phyloP scores from a whole-genome alignment of 2,888 invertebrate genomes.

The Drosophila anomelani region DNA sequence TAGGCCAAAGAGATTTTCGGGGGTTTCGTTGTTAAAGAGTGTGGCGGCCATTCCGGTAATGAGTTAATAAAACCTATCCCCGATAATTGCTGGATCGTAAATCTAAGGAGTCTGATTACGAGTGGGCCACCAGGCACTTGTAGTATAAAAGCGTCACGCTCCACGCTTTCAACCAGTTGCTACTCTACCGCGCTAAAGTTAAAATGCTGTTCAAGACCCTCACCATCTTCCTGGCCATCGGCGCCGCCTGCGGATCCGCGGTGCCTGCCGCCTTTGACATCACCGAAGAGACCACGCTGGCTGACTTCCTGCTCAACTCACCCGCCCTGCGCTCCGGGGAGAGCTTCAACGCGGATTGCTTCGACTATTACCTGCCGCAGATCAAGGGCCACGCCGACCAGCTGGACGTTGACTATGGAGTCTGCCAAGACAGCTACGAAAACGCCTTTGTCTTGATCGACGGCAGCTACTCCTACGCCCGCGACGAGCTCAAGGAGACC shows the following conservation, averaged over 20 bases:
- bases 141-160: neutral
- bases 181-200: neutral
- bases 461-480: slow-evolving; percentile 6
- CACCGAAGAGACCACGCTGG: slow-evolving; percentile 7
- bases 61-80: neutral
- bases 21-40: neutral
- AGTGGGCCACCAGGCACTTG: neutral
- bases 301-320: slow-evolving; percentile 5
- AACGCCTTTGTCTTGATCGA: slow-evolving; percentile 1
- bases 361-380: slow-evolving; percentile 5
- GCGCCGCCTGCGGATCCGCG: neutral
- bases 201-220: slow-evolving; percentile 5
- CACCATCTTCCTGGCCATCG: neutral
- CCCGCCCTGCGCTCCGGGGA: slow-evolving; percentile 4
- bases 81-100: slow-evolving; percentile 2
- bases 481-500: neutral
- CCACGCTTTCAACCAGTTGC: neutral
- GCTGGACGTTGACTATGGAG: neutral
- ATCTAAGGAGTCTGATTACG: neutral
- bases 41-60: too few species aligned
- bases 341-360: slow-evolving; percentile 7
- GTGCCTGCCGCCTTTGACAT: neutral
- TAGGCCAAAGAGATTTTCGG: neutral
- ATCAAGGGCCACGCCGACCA: slow-evolving; percentile 1
- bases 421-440: neutral